Evolutionary conservation across 2,113 vertebrate genomes (phyloP), one percentile per base, ranked within the genome.

Genomic region (Heterotilapia buettikoferi): DNA sequence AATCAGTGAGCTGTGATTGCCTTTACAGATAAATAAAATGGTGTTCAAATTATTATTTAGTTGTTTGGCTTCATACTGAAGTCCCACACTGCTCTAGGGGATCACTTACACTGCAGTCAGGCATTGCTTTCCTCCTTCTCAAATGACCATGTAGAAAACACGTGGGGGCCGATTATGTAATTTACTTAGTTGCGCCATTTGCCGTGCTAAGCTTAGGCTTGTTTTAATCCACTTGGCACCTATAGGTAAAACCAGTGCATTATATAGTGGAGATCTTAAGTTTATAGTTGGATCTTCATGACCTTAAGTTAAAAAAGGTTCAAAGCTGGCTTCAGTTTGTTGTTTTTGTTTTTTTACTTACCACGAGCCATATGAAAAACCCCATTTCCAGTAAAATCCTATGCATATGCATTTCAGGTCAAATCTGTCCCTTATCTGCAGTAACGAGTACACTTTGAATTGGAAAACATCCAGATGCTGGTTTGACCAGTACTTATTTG

Each of bases 181-280:
- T 82, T 84, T 84, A 82, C 85, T 91, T 54, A 79, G 80, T 66
- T 24, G 50, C 61, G 85, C 76, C 66, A 13, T 86, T 84, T 86
- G 91, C 91, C 47, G 38, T 6, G 66, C 84, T 61, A 88, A 93
- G 82, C 86, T 36, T 38, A 4, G 47, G 82, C 84, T 92, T 76
- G 79, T 83, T 86, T 91, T 89, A 90, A 92, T 91, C 87, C 90
- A 84, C 88, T 91, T 86, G 90, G 85, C 90, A 84, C 45, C 40
- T 63, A 21, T 43, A 73, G 21, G 61, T 71, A 82, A 80, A 80
- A 84, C 68, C 57, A 43, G 6, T 53, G 36, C 14, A 10, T 61
- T 90, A 71, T 10, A 43, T n/a, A 53, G 26, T n/a, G 11, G 24
- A 3, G 3, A 88, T 71, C 80, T 85, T 78, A 61, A 76, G 88